Evolutionary conservation across 2,797 vertebrate genomes (phyloP).

Genomic region (Ceryle rudis): DNA sequence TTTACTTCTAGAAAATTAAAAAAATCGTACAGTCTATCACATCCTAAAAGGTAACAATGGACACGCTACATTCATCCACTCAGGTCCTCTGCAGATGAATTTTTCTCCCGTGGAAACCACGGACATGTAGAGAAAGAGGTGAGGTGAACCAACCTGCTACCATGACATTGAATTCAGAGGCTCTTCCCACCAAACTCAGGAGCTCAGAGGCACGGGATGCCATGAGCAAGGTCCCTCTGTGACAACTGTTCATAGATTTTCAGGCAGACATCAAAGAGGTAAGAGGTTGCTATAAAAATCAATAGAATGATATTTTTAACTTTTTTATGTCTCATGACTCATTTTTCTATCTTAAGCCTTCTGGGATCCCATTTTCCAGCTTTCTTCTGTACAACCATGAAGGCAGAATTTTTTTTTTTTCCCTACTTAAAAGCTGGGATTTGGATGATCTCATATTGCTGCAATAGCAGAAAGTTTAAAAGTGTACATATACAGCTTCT

Average conservation of each 20-base stretch:
- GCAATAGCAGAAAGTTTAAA: neutral
- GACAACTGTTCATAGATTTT: slow-evolving; percentile 50
- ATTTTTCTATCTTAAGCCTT: slow-evolving; percentile 50
- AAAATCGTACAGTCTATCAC: neutral
- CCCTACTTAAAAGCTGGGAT: slow-evolving; percentile 15
- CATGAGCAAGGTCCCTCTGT: slow-evolving; percentile 25
- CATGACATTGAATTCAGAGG: neutral
- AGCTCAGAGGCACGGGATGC: slow-evolving; percentile 6
- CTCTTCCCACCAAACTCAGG: neutral
- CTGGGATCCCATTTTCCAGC: slow-evolving; percentile 50
- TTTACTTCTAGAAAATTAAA: neutral
- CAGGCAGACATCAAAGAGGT: slow-evolving; percentile 54
- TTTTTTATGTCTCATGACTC: slow-evolving; percentile 62
- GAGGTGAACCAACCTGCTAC: neutral
- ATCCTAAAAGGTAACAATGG: neutral
- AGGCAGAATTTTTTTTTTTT: neutral
- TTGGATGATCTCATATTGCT: neutral
- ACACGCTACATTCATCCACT: neutral
- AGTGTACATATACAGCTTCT: neutral
- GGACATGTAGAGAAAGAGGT: neutral
- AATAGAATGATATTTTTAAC: slow-evolving; percentile 60
- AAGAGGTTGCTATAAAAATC: slow-evolving; percentile 60
- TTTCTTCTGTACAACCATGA: slow-evolving; percentile 34
- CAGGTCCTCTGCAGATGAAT: neutral
- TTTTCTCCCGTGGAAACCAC: neutral